Evolutionary conservation across 2,113 vertebrate genomes (phyloP).

Genomic region (Eulacestoma nigropectus): DNA sequence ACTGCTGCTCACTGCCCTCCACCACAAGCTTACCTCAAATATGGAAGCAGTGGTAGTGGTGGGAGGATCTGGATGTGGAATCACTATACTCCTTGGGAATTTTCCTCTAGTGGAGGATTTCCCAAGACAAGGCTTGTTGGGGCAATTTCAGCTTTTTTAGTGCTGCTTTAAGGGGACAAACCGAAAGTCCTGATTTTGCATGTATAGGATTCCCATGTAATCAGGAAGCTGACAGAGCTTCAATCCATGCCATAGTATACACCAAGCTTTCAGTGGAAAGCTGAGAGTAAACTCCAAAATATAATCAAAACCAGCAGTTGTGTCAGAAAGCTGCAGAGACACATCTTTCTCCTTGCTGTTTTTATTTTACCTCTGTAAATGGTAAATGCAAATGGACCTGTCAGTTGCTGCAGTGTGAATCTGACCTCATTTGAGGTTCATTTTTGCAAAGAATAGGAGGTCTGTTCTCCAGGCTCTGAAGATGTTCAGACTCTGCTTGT

Average conservation of each 20-base stretch:
- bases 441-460: neutral
- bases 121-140: neutral
- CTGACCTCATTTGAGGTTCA: conserved; percentile 3
- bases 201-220: neutral
- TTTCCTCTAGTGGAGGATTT: neutral
- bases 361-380: neutral
- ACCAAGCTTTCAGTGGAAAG: neutral
- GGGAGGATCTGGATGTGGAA: neutral
- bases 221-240: neutral
- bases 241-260: neutral
- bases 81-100: neutral
- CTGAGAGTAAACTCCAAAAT: neutral
- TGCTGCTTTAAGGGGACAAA: neutral
- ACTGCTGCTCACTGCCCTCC: neutral
- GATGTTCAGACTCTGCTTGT: neutral
- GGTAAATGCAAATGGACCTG: neutral
- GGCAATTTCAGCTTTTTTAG: neutral
- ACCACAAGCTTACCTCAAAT: neutral
- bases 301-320: neutral
- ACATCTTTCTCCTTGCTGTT: neutral
- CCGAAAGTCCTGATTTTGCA: neutral
- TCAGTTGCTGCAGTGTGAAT: conserved; percentile 4
- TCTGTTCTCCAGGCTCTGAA: conserved; percentile 23
- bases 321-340: neutral
- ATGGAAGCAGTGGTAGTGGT: neutral